These are phyloP conservation scores for Coregonus sp. DNA, from an alignment of 2,797 vertebrate genomes.

Conservation along the genomic window DNA sequence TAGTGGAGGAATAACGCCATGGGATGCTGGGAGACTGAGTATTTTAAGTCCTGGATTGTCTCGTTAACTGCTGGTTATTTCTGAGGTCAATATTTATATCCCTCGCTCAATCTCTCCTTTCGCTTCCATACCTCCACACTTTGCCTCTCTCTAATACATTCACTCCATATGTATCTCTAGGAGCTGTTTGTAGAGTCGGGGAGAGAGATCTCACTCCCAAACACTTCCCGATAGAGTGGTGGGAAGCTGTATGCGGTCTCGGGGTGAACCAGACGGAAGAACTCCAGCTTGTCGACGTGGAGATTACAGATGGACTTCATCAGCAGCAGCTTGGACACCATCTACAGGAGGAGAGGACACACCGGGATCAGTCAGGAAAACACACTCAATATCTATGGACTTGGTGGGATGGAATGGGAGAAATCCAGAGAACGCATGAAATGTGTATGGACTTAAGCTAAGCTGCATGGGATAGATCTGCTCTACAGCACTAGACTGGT, in stretches of 20 bases:
- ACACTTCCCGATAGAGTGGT: conserved; percentile 90
- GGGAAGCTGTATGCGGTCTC: conserved; percentile 88
- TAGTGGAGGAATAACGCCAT: conserved; percentile 69
- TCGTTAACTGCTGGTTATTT: conserved; percentile 68
- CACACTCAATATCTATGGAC: too few relatives aligned
- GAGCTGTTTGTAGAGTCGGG: conserved; percentile 79
- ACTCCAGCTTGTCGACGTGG: conserved; percentile 89
- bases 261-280: conserved; percentile 88
- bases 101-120: conserved; percentile 54
- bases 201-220: conserved; percentile 87
- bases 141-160: conserved; percentile 30
- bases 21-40: conserved; percentile 61
- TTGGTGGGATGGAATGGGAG: neutral
- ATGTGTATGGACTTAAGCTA: neutral
- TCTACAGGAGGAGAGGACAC: conserved; percentile 64
- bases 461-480: neutral
- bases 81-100: conserved; percentile 60
- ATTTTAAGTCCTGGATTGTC: conserved; percentile 74
- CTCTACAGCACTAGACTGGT: neutral
- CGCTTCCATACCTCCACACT: conserved; percentile 47
- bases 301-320: conserved; percentile 93
- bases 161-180: conserved; percentile 18
- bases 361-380: conserved; percentile 2
- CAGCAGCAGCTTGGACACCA: conserved; percentile 86
- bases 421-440: neutral